Percentiles rank a stretch among this genome's conserved stretches.
Conservation (phyloP, 2,797 vertebrate genomes). For the Amblyraja radiata region DNA sequence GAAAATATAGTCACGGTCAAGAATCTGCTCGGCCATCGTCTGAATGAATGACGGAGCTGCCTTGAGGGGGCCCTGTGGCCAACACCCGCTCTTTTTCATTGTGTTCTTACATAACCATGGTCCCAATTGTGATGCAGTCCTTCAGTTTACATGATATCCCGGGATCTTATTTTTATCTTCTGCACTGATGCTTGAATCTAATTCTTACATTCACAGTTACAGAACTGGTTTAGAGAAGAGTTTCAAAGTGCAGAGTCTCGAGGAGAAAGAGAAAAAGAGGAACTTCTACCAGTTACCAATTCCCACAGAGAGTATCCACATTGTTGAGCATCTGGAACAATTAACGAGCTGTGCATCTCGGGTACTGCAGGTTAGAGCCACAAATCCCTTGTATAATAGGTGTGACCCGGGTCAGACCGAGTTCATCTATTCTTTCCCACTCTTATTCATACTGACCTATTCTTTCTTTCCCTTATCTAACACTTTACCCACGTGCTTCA, state of each 20-base stretch:
- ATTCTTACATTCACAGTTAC: neutral
- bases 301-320: neutral
- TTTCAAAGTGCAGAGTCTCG: neutral
- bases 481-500: too few species aligned
- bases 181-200: neutral
- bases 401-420: too few species aligned
- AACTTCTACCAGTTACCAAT: constrained; percentile 22
- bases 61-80: neutral
- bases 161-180: neutral
- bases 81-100: neutral
- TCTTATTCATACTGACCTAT: too few species aligned
- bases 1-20: neutral
- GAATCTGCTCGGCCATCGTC: neutral
- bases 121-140: neutral
- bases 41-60: neutral
- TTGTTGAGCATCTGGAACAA: neutral
- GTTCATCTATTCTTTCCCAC: too few species aligned
- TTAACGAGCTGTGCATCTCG: neutral
- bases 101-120: neutral
- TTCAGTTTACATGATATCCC: too few species aligned
- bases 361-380: neutral
- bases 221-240: neutral
- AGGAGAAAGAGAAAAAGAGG: neutral
- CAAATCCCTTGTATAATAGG: neutral
- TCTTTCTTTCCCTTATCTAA: too few species aligned